Conservation (phyloP, 2,797 vertebrate genomes). For the Dendrocincla fuliginosa region DNA sequence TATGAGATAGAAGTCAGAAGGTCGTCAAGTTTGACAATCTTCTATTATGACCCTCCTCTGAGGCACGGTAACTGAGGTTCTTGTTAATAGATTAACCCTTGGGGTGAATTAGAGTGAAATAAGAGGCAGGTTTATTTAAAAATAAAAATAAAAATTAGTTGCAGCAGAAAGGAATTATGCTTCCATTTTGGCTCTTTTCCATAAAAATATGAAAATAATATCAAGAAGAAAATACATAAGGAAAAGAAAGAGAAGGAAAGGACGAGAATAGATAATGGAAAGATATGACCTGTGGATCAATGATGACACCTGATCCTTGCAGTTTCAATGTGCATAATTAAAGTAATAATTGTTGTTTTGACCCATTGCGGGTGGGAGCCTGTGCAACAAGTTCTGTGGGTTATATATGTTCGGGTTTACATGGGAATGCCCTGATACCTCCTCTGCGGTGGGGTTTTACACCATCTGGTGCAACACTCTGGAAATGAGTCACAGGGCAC, state of each 20-base stretch:
- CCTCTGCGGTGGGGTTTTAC: neutral
- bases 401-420: accelerated
- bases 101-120: neutral
- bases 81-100: neutral
- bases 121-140: neutral
- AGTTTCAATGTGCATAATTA: neutral
- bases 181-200: neutral
- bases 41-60: neutral
- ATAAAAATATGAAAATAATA: neutral
- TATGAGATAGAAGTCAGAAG: neutral
- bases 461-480: neutral
- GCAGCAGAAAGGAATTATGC: neutral
- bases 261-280: neutral
- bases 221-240: neutral
- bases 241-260: neutral
- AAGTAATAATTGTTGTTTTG: accelerated
- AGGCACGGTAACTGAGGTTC: neutral
- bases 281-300: neutral
- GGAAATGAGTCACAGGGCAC: neutral
- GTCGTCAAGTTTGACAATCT: neutral
- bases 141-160: neutral
- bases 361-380: accelerated
- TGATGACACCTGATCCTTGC: neutral
- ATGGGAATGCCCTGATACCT: neutral
- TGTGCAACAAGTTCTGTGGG: neutral